phyloP scores from a whole-genome alignment of 2,113 vertebrate genomes.

The Platysternon megacephalum region DNA sequence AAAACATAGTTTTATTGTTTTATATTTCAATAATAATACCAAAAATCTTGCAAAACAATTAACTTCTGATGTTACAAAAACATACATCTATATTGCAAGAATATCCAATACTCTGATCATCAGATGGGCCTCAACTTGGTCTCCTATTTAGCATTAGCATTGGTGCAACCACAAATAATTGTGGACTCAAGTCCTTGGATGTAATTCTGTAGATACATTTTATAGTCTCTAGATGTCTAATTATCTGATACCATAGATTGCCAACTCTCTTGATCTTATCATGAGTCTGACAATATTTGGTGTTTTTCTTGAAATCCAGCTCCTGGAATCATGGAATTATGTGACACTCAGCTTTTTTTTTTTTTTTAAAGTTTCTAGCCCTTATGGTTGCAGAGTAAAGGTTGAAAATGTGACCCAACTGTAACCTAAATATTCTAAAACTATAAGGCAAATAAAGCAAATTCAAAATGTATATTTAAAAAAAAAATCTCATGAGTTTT shows the following conservation, averaged over 20 bases:
- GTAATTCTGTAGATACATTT: not conserved
- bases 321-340: not conserved
- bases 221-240: not conserved
- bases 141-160: not conserved
- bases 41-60: not conserved
- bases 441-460: fast-evolving
- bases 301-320: not conserved
- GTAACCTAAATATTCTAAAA: not conserved
- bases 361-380: not conserved
- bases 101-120: not conserved
- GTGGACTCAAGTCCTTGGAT: not conserved
- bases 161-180: not conserved
- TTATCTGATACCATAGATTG: not conserved
- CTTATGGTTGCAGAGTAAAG: not conserved
- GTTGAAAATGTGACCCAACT: fast-evolving
- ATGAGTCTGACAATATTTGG: fast-evolving
- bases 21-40: not conserved
- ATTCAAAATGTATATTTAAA: not conserved
- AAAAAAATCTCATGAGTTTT: not conserved
- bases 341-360: fast-evolving
- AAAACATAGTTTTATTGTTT: not conserved
- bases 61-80: not conserved
- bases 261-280: not conserved
- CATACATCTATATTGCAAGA: not conserved
- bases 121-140: not conserved